These are phyloP conservation scores for Eucriotettix oculatus DNA, from an alignment of 2,888 invertebrate genomes.

Conservation along the genomic window DNA sequence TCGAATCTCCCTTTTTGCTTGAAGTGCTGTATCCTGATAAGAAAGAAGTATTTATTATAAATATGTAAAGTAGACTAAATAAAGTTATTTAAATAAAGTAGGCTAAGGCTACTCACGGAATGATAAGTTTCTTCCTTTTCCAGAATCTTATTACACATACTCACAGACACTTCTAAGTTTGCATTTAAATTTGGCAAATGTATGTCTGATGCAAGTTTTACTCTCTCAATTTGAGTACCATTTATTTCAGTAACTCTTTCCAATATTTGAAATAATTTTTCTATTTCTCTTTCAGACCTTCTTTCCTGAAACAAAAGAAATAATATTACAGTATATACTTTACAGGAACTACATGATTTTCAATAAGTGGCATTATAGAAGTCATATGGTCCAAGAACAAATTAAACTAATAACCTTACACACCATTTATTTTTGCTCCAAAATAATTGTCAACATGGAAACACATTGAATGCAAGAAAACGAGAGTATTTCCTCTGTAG, in stretches of 20 bases:
- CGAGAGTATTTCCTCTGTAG: too few relatives aligned
- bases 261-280: constrained; percentile 55
- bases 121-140: constrained; percentile 38
- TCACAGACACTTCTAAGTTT: constrained; percentile 46
- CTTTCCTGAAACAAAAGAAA: constrained; percentile 40
- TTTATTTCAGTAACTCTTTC: constrained; percentile 63
- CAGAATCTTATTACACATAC: constrained; percentile 42
- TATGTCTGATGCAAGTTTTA: constrained; percentile 41
- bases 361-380: neutral
- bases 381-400: too few relatives aligned
- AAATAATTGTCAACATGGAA: neutral
- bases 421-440: too few relatives aligned
- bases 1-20: constrained; percentile 31
- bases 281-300: constrained; percentile 62
- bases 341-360: neutral
- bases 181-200: constrained; percentile 43
- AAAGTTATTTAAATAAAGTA: too few relatives aligned
- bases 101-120: constrained; percentile 27
- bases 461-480: neutral
- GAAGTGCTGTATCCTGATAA: constrained; percentile 29
- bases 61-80: neutral
- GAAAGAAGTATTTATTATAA: neutral
- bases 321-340: neutral
- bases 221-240: constrained; percentile 52
- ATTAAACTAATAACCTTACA: too few relatives aligned